Conservation (phyloP, 2,797 vertebrate species). For the Balearica regulorum region DNA sequence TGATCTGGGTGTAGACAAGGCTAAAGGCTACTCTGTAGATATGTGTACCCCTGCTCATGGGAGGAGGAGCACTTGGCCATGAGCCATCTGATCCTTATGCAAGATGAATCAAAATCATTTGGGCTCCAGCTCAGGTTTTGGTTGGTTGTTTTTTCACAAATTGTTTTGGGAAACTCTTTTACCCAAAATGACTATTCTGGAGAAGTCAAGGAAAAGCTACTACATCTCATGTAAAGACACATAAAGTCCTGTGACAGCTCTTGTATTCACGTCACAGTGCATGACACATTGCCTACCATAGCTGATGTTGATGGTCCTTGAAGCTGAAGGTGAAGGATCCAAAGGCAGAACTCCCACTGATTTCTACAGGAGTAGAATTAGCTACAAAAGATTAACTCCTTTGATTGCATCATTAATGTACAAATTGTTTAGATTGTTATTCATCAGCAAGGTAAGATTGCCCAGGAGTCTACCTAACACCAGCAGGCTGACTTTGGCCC, state of each 20-base stretch:
- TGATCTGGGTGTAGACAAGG: not conserved
- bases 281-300: not conserved
- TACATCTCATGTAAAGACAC: not conserved
- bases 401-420: not conserved
- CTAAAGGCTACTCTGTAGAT: not conserved
- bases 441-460: not conserved
- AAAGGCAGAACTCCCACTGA: not conserved
- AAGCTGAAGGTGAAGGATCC: not conserved
- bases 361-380: not conserved
- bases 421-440: not conserved
- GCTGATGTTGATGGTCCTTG: not conserved
- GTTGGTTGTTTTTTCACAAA: not conserved
- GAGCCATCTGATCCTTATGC: not conserved
- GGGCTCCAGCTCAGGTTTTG: not conserved
- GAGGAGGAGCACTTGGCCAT: not conserved
- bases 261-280: not conserved
- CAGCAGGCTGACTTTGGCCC: not conserved
- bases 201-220: not conserved
- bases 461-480: not conserved
- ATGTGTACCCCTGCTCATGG: too few species aligned
- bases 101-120: not conserved
- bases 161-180: not conserved
- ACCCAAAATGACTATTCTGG: not conserved
- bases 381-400: not conserved
- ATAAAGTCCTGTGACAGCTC: not conserved